These are phyloP conservation scores for Minunthozetes semirufus DNA, from an alignment of 2,888 invertebrate genomes.

Conservation along the genomic window DNA sequence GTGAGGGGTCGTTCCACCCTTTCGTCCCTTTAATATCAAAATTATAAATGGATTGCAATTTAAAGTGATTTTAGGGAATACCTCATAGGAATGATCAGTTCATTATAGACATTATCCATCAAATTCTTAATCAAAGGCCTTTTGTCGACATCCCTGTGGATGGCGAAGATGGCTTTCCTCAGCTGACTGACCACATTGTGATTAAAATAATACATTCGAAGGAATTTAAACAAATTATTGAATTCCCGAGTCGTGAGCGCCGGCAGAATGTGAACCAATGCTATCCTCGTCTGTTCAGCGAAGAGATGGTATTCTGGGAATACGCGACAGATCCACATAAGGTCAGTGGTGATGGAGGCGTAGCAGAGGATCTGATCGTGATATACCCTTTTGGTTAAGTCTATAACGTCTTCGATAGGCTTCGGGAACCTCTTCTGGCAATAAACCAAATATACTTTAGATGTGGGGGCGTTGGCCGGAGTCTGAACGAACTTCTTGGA, in stretches of 20 bases:
- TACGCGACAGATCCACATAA: neutral
- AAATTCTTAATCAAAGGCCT: neutral
- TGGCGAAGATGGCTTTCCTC: neutral
- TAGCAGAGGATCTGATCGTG: conserved; percentile 25
- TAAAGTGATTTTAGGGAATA: neutral
- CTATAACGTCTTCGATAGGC: neutral
- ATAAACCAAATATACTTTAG: conserved; percentile 19
- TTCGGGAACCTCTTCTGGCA: conserved; percentile 3
- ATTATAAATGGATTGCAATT: neutral
- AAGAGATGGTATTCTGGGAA: neutral
- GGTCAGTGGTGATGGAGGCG: neutral
- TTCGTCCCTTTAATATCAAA: neutral
- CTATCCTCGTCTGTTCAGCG: neutral
- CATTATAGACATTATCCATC: neutral
- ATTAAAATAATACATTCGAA: neutral
- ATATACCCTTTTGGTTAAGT: neutral
- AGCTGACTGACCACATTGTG: neutral
- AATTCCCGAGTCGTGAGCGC: neutral
- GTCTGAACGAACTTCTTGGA: neutral
- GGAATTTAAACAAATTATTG: neutral
- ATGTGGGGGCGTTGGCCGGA: neutral
- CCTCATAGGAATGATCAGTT: neutral
- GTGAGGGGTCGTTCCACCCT: neutral
- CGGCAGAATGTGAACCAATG: neutral
- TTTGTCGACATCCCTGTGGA: neutral